phyloP scores from a whole-genome alignment of 2,113 vertebrate genomes.

The Mohoua ochrocephala region DNA sequence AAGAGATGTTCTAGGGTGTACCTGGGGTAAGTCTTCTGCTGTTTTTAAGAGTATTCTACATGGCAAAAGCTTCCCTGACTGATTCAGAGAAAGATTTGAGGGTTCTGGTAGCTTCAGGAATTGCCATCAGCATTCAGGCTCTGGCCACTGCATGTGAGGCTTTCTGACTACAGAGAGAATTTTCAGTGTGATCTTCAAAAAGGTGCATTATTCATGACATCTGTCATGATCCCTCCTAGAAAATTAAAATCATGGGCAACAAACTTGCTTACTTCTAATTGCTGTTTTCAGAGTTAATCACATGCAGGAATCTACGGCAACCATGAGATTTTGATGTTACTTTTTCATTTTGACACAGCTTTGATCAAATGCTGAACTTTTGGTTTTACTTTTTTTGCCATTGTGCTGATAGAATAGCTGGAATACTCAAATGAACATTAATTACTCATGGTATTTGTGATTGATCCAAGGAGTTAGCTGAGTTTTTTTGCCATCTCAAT shows the following conservation, averaged over 20 bases:
- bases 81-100: neutral
- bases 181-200: slow-evolving; percentile 2
- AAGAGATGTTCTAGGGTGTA: neutral
- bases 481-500: neutral
- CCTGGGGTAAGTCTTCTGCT: neutral
- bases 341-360: neutral
- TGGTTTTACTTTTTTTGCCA: neutral
- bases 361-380: neutral
- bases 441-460: neutral
- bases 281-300: neutral
- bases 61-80: neutral
- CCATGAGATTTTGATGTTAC: neutral
- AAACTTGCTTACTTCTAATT: neutral
- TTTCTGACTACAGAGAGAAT: neutral
- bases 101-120: neutral
- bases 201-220: neutral
- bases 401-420: neutral
- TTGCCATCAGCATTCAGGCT: neutral
- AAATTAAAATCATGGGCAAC: neutral
- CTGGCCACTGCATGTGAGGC: neutral
- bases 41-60: neutral
- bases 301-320: neutral
- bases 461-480: neutral
- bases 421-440: neutral
- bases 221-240: neutral